phyloP scores from a whole-genome alignment of 2,888 invertebrate species.

The Portevinia maculata region DNA sequence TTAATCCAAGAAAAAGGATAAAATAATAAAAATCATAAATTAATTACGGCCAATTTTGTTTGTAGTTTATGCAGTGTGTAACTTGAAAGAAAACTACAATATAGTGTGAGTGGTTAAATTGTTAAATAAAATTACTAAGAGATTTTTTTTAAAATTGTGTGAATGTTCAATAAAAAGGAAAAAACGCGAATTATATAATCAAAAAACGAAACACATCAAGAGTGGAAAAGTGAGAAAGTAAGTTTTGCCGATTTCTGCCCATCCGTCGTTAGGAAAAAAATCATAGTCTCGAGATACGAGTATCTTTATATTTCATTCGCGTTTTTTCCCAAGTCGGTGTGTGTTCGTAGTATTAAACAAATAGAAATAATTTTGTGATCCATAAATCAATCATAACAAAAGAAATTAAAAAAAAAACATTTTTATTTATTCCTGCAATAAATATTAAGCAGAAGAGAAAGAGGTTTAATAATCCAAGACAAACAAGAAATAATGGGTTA shows the following conservation, averaged over 20 bases:
- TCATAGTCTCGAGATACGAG: slow-evolving; percentile 8
- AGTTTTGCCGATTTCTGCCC: slow-evolving; percentile 17
- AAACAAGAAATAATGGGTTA: neutral
- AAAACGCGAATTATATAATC: slow-evolving; percentile 40
- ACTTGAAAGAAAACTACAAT: slow-evolving; percentile 6
- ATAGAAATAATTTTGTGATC: slow-evolving; percentile 55
- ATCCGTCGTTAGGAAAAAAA: slow-evolving; percentile 4
- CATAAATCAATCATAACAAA: slow-evolving; percentile 51
- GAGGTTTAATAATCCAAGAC: neutral
- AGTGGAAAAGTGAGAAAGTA: slow-evolving; percentile 5
- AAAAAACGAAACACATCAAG: neutral
- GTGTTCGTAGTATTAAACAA: slow-evolving; percentile 59
- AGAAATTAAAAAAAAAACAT: slow-evolving; percentile 12
- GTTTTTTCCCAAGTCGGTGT: slow-evolving; percentile 36
- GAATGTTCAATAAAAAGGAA: slow-evolving; percentile 43
- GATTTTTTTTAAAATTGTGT: slow-evolving; percentile 58
- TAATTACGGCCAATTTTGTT: slow-evolving; percentile 65
- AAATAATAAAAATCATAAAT: slow-evolving; percentile 3
- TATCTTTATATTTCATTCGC: slow-evolving; percentile 25
- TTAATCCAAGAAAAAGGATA: slow-evolving; percentile 9
- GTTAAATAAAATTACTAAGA: slow-evolving; percentile 11
- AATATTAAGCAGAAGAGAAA: neutral
- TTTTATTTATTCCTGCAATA: slow-evolving; percentile 1
- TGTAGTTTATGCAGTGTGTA: slow-evolving; percentile 50
- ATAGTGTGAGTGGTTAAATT: slow-evolving; percentile 49